Evolutionary conservation across 2,797 vertebrate genomes (phyloP), one percentile per base, ranked within the genome.

Genomic region (Brachyrhaphis roseni): DNA sequence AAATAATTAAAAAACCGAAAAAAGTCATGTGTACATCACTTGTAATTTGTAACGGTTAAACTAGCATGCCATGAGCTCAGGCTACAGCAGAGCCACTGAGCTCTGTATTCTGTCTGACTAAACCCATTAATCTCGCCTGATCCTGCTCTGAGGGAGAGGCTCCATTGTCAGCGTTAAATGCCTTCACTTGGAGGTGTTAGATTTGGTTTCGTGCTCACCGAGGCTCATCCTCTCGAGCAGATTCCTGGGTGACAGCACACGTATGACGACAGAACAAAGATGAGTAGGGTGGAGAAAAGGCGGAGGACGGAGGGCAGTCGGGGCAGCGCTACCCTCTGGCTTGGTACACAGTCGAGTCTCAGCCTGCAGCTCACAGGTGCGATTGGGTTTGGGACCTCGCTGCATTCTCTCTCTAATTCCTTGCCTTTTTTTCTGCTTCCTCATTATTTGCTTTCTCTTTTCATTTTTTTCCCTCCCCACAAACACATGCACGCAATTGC

Each of bases 311-410:
- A 90, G 79, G 90, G 68, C 66, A 82, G 78, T 84, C 62, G 84
- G 88, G 91, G 88, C 90, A 91, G 87, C 53, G 90, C 90, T 93
- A 89, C 90, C 92, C 92, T 95, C 94, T 95, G 93, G 93, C 94
- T 96, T 82, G 91, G 82, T 91, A 84, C 87, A 88, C 31, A 64
- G 86, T 96, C 95, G 90, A 95, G 96, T 96, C 91, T 90, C 84
- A 93, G 93, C 96, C 95, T 97, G 96, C 87, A 95, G 81, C 87
- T 91, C 90, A 91, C 93, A 95, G 95, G 95, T 96, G 94, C 84
- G 94, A 89, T 80, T 77, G 88, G 74, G 91, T 81, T 79, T 86
- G 91, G 89, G 86, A 92, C 87, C 90, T 89, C 78, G 66, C 78
- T 83, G 13, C 78, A 86, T 87, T 86, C 84, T 83, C 75, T 78